Evolutionary conservation across 2,888 invertebrate species (phyloP), one percentile per base, ranked within the genome.

Genomic region (Drosophila algonquin): DNA sequence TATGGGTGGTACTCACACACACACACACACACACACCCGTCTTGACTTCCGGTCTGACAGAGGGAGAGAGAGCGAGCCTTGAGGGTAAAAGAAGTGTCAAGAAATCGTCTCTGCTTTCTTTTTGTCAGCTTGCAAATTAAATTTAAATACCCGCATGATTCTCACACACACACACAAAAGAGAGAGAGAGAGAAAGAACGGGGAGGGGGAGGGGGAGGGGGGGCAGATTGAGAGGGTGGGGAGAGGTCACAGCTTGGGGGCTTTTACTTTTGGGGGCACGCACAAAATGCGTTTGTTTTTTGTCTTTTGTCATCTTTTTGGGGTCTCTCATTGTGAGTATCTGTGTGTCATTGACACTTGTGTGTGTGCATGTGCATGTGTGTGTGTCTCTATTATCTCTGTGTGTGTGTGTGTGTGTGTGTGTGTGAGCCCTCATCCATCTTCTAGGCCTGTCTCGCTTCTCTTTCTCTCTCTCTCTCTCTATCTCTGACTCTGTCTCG

Each of bases 121-220:
- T 83, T 81, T 78, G 82, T 87, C 85, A 84, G 87, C 76, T 85
- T 87, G 82, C 87, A 82, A 82, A 87, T 82, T 82, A 81, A 82
- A 82, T 84, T 82, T 84, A 82, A 82, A 82, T 82, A 77, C 81
- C 81, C 81, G 74, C 80, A 80, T 81, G 76, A 58, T 62, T 54
- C 45, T 48, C 62, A 47, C 32, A 24, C 62, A 40, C 32, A 24
- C 54, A 54, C 6, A 54, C 5, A 14, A 35, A 10, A 52, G 40
- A 16, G 16, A 35, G 27, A 59, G 16, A 18, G 35, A 40, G 45
- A 73, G 8, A 8, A 18, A 30, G 18, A 18, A 18, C n/a, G n/a
- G n/a, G n/a, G n/a, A n/a, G n/a, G 46, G 45, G 18, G 55, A 12
- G 40, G 54, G 52, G 21, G 40, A 56, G 64, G 56, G 54, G 30